Base-by-base conservation (phyloP, 2,888 invertebrate species). In the Alsophila aescularia region DNA sequence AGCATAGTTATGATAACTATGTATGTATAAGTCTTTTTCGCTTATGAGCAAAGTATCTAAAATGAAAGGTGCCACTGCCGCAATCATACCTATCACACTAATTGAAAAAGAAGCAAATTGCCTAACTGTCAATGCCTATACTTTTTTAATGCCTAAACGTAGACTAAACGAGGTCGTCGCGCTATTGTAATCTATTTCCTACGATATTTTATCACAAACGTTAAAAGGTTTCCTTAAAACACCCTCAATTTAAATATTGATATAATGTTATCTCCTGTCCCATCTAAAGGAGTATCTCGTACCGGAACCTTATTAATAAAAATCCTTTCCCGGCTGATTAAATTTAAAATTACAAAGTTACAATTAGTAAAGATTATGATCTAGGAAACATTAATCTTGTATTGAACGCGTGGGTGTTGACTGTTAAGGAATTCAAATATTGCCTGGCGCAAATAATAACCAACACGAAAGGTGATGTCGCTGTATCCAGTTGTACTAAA, bases 261-360 rank as follows among this genome's bases (percentile, higher is more conserved):
- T 41, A 24, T n/a, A 21, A 2, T 16, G 29, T 54, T 79, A 83
- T 84, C 81, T 64, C 14, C 45, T 57, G 70, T 66, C 77, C 79
- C 66, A 80, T 85, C 83, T 70, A 13, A 29, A 31, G 13, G 31
- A 32, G 58, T 52, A 70, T n/a, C n/a, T n/a, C n/a, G 68, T 27
- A 10, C 34, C 68, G 71, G 61, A 57, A 65, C 55, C 52, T 64
- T 64, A 70, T 56, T 65, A 69, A 70, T 70, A 75, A 72, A n/a
- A 65, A 70, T 62, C 65, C 67, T 70, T 72, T 70, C 62, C 52
- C 59, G 64, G 62, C 77, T 80, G 74, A 85, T 85, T 84, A 79
- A 79, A 84, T 84, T 85, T 85, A 79, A 83, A 66, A 60, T 70
- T 72, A 70, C 72, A 69, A 68, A 76, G 72, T 67, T 68, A 79